Evolutionary conservation across 2,113 vertebrate species (phyloP), one percentile per base, ranked within the genome.

Genomic region (Benthochromis sp.): DNA sequence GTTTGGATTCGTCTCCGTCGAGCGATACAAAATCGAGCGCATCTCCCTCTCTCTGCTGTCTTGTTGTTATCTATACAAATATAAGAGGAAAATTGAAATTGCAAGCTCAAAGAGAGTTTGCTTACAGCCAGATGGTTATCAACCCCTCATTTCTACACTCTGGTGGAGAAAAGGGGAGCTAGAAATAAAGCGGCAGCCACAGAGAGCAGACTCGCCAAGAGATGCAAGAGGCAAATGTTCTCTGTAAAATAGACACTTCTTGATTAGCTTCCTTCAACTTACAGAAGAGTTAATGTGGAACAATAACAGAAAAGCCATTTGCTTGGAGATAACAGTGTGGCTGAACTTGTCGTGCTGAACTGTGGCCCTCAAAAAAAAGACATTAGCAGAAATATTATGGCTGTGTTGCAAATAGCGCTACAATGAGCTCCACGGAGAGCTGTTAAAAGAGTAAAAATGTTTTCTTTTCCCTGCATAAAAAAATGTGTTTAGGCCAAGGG

Each of bases 111-210:
- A 93, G 90, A 92, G 82, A 90, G 89, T 87, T 91, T 94, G 87
- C 92, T 93, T 91, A 82, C 76, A 94, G 92, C 88, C 86, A 94
- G 91, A 95, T 95, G 87, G 81, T 87, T 95, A 95, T 96, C 94
- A 53, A 73, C 8, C 43, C 40, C 86, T 76, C 40, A 66, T 90
- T 94, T 92, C 85, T 87, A 90, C 63, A 59, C 71, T 86, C 66
- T 88, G 80, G 52, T 87, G 80, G 83, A 85, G 86, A 87, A 90
- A 69, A 54, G 84, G 50, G 76, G 66, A 83, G 84, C 90, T 83
- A 34, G 85, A 89, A 89, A 89, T 90, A 89, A 91, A 86, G 86
- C 87, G 50, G 47, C 81, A 73, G 47, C 71, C 50, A 82, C 31
- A 21, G 71, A 88, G 54, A 88, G 13, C 73, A 40, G 27, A 34